Conservation (phyloP, 2,113 vertebrate genomes). For the Bombycilla garrulus region DNA sequence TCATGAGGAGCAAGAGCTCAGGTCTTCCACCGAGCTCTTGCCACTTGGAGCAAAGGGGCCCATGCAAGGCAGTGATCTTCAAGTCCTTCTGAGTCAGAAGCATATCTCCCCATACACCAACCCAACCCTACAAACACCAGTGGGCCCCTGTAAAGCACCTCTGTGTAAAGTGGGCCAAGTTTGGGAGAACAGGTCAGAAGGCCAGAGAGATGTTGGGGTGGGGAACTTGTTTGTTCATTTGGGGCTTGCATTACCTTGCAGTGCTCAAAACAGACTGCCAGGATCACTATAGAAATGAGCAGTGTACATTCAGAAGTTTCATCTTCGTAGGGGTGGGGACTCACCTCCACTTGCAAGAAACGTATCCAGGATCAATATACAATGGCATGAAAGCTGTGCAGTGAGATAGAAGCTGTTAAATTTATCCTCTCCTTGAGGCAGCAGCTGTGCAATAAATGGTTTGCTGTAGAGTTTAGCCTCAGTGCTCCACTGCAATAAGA, state of each 20-base stretch:
- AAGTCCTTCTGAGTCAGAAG: neutral
- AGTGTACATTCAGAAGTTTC: neutral
- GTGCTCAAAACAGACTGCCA: neutral
- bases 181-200: neutral
- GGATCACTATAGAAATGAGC: neutral
- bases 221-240: neutral
- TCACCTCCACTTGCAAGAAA: neutral
- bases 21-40: neutral
- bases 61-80: neutral
- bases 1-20: neutral
- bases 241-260: neutral
- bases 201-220: neutral
- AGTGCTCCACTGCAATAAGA: neutral
- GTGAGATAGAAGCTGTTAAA: neutral
- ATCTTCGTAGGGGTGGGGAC: neutral
- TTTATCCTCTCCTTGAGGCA: neutral
- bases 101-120: neutral
- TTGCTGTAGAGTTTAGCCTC: neutral
- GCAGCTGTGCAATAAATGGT: neutral
- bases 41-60: neutral
- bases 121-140: neutral
- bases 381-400: neutral
- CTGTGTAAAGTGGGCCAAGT: neutral
- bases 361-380: neutral
- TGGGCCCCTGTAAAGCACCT: neutral